These are phyloP conservation scores for Crypturellus undulatus DNA, from an alignment of 2,113 vertebrate genomes.

Conservation along the genomic window DNA sequence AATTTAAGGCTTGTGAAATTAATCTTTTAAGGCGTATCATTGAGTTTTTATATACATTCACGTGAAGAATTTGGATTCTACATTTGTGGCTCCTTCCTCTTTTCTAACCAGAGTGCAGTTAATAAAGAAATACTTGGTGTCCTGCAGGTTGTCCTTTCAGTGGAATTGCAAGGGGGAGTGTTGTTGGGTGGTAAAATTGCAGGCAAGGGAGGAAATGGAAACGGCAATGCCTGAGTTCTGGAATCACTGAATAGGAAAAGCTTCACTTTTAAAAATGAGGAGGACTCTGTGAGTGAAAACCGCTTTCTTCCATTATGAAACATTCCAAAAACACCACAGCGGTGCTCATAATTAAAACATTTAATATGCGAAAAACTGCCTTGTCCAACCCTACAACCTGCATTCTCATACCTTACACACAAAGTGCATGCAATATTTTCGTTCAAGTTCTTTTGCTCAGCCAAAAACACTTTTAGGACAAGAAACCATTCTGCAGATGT, in stretches of 20 bases:
- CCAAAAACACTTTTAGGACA: slow-evolving; percentile 21
- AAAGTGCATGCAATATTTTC: neutral
- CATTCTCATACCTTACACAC: neutral
- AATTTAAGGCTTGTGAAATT: slow-evolving; percentile 90
- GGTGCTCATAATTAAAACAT: neutral
- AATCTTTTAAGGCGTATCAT: slow-evolving; percentile 90
- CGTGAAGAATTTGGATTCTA: slow-evolving; percentile 73
- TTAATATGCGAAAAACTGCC: neutral
- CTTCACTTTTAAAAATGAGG: neutral
- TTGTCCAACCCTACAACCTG: neutral
- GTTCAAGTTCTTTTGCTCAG: slow-evolving; percentile 48
- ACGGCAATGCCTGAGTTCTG: neutral
- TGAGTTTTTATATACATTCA: slow-evolving; percentile 70
- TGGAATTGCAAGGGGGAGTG: neutral
- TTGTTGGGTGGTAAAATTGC: neutral
- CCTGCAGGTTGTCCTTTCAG: neutral
- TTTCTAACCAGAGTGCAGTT: neutral
- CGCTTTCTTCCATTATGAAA: neutral
- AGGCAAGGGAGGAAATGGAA: neutral
- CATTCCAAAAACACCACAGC: accelerated
- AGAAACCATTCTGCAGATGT: slow-evolving; percentile 31
- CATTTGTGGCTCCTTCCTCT: neutral
- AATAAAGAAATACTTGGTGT: neutral
- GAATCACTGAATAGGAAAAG: neutral
- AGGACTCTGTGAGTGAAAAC: neutral